phyloP scores from a whole-genome alignment of 1,140 invertebrate genomes.

The Manduca sexta region DNA sequence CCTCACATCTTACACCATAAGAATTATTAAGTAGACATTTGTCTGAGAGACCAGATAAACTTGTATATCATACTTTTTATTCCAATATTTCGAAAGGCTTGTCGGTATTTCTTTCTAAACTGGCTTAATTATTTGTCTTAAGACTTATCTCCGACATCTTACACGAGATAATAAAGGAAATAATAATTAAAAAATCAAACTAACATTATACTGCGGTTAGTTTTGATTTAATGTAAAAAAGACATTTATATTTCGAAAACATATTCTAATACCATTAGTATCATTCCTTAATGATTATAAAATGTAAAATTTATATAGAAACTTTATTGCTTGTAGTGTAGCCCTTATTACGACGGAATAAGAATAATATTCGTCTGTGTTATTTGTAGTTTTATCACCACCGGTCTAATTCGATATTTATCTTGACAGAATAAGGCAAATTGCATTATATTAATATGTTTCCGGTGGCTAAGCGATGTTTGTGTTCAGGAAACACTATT shows the following conservation, averaged over 20 bases:
- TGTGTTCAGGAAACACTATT: constrained; percentile 12
- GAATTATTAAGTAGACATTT: too few relatives aligned
- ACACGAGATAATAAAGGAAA: too few relatives aligned
- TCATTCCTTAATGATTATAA: constrained; percentile 13
- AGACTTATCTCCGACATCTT: too few relatives aligned
- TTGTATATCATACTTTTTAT: not conserved
- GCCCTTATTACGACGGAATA: constrained; percentile 1
- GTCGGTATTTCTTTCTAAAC: too few relatives aligned
- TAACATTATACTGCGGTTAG: not conserved
- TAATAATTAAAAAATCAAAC: too few relatives aligned
- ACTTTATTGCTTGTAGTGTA: too few relatives aligned
- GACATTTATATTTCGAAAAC: constrained; percentile 6
- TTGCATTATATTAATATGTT: constrained; percentile 13
- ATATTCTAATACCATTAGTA: constrained; percentile 11
- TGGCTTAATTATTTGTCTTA: too few relatives aligned
- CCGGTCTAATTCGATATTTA: constrained; percentile 5
- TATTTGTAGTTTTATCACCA: not conserved
- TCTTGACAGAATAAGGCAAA: constrained; percentile 16
- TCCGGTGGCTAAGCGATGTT: constrained; percentile 9
- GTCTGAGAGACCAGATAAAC: too few relatives aligned
- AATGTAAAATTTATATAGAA: not conserved
- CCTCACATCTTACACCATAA: too few relatives aligned
- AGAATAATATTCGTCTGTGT: constrained; percentile 1
- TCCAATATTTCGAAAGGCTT: not conserved
- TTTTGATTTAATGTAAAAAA: not conserved